Evolutionary conservation across 1,140 invertebrate genomes (phyloP).

Genomic region (Drosophila baimaii): DNA sequence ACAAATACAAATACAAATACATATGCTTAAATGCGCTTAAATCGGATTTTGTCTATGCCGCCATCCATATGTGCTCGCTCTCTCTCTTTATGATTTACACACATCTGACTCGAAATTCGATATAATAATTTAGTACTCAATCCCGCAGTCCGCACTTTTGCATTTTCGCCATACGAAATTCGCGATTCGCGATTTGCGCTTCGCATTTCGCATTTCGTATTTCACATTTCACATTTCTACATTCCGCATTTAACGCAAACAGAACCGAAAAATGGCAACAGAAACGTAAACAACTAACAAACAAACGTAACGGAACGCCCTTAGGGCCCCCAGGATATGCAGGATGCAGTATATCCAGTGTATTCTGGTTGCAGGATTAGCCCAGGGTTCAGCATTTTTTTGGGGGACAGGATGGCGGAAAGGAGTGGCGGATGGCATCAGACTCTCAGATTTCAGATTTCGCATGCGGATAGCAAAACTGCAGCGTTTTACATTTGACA

Average conservation of each 20-base stretch:
- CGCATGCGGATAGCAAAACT: slow-evolving; percentile 43
- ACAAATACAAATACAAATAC: slow-evolving; percentile 44
- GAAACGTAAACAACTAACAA: slow-evolving; percentile 46
- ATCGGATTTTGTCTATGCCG: slow-evolving; percentile 48
- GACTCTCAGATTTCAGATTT: slow-evolving; percentile 43
- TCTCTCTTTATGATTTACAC: slow-evolving; percentile 73
- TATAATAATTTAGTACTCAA: slow-evolving; percentile 53
- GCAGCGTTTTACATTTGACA: slow-evolving; percentile 56
- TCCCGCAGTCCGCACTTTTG: slow-evolving; percentile 38
- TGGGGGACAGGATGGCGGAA: slow-evolving; percentile 1
- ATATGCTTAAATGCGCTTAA: slow-evolving; percentile 67
- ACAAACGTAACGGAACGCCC: slow-evolving; percentile 49
- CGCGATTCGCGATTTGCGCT: background rate
- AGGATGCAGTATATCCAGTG: slow-evolving; percentile 42
- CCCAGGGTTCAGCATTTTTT: slow-evolving; percentile 45
- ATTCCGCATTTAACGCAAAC: slow-evolving; percentile 49
- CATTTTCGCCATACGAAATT: slow-evolving; percentile 3
- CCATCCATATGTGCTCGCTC: slow-evolving; percentile 36
- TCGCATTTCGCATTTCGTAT: slow-evolving; percentile 15
- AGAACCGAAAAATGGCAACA: slow-evolving; percentile 28
- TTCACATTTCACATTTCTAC: slow-evolving; percentile 12
- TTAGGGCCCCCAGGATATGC: slow-evolving; percentile 49
- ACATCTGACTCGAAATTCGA: slow-evolving; percentile 44
- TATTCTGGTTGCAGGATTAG: slow-evolving; percentile 51
- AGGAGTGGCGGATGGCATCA: slow-evolving; percentile 4